These are phyloP conservation scores for Mastacembelus armatus DNA, from an alignment of 2,797 vertebrate genomes.

Conservation along the genomic window DNA sequence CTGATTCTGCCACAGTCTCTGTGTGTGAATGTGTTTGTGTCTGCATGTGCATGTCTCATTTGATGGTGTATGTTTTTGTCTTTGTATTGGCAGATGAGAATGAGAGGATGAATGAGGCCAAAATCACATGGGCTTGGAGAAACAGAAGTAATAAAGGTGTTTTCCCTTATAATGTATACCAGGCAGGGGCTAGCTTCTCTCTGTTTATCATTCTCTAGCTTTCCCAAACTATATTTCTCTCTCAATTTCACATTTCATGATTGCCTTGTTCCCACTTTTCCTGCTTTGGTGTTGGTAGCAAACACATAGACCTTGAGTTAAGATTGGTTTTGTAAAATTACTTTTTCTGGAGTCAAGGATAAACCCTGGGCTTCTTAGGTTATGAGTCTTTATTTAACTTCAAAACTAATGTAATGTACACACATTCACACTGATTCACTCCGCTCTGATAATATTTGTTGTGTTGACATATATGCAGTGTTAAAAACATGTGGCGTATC, in stretches of 20 bases:
- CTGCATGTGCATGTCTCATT: conserved; percentile 39
- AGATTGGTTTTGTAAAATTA: background rate
- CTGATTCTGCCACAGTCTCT: conserved; percentile 53
- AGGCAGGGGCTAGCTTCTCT: background rate
- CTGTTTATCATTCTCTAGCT: background rate
- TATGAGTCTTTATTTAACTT: background rate
- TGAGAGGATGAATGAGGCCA: conserved; percentile 5
- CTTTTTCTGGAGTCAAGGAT: background rate
- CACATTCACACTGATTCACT: background rate
- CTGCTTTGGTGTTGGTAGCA: background rate
- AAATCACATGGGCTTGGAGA: background rate
- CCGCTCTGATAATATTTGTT: background rate
- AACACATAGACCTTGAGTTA: background rate
- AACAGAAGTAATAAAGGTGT: conserved; percentile 23
- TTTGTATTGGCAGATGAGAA: conserved; percentile 20
- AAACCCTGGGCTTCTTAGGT: background rate
- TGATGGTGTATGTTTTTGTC: conserved; percentile 32
- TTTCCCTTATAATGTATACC: conserved; percentile 25
- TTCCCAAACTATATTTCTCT: background rate
- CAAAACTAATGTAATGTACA: background rate
- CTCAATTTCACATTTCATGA: background rate
- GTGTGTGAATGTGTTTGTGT: conserved; percentile 5
- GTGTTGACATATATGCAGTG: no score
- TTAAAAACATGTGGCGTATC: conserved; percentile 5
- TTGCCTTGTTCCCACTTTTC: background rate